Base-by-base conservation (phyloP, 2,888 invertebrate genomes). In the Phaonia tiefii region DNA sequence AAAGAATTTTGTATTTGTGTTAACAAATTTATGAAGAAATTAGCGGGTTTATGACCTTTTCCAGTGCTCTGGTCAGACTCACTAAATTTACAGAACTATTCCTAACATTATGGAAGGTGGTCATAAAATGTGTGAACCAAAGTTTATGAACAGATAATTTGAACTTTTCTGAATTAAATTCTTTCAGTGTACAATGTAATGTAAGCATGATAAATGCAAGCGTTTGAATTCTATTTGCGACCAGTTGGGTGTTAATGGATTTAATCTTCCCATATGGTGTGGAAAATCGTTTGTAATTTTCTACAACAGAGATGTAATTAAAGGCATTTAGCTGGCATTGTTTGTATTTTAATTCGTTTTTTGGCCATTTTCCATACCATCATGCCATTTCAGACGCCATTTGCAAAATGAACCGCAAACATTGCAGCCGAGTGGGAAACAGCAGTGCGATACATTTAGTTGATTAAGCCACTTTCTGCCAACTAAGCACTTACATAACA, bases 391-490 rank as follows among this genome's bases (percentile, higher is more conserved):
- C 15, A 39, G 37, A 22, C 20, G 20, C 42, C 37, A 42, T 42
- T 63, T 39, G 37, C 42, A 20, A 63, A 63, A 20, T 63, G 39
- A 63, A 63, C 39, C 20, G 22, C 20, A 20, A 63, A 63, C 42
- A 11, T 39, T 60, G 20, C 54, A 22, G 17, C 25, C 31, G 8
- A 31, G n/a, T n/a, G n/a, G n/a, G 8, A 31, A 39, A 20, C 39
- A 39, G 58, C 58, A 56, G 56, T 22, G 17, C 17, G 15, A 65
- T 60, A 71, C 51, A 71, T 71, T 75, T 37, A 46, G 31, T 71
- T 70, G 66, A 75, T 75, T 66, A 51, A 79, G 72, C 46, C n/a
- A 67, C 22, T 74, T 73, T 54, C 13, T 69, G 54, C 39, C 63
- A 25, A 73, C 54, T 73, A 71, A 79, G 56, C 63, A 63, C 22